These are phyloP conservation scores for Conchocele bisecta DNA, from an alignment of 2,888 invertebrate genomes.

Conservation along the genomic window DNA sequence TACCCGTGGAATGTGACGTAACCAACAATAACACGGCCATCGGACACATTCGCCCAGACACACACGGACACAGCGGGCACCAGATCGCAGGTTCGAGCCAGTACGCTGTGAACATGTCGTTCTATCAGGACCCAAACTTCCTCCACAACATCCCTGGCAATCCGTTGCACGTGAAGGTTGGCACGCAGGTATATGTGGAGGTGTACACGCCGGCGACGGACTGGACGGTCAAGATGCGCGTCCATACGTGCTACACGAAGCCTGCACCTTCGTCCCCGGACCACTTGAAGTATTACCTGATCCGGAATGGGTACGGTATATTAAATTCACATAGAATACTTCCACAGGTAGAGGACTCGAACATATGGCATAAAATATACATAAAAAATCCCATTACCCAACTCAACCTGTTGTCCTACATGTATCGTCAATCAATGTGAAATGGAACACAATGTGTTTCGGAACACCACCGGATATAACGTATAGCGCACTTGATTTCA, in stretches of 20 bases:
- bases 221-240: constrained; percentile 46
- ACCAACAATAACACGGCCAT: constrained; percentile 29
- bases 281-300: constrained; percentile 26
- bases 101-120: constrained; percentile 45
- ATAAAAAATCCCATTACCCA: no score
- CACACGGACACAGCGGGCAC: constrained; percentile 1
- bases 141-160: constrained; percentile 29
- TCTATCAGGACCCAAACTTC: constrained; percentile 50
- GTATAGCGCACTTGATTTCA: no score
- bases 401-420: no score
- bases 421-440: no score
- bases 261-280: constrained; percentile 24
- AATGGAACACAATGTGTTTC: no score
- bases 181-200: constrained; percentile 43
- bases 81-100: constrained; percentile 24
- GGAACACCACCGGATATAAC: no score
- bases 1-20: constrained; percentile 56
- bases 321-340: no score
- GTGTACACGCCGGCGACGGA: constrained; percentile 41
- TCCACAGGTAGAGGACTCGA: no score
- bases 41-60: constrained; percentile 42
- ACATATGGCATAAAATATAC: no score
- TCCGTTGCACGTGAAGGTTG: constrained; percentile 44
- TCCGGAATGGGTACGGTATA: constrained; percentile 39
- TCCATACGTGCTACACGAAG: constrained; percentile 49